Percentiles rank a stretch among this genome's conserved stretches.
Evolutionary conservation across 2,888 invertebrate species (phyloP).

Genomic region (Dusona sp.): DNA sequence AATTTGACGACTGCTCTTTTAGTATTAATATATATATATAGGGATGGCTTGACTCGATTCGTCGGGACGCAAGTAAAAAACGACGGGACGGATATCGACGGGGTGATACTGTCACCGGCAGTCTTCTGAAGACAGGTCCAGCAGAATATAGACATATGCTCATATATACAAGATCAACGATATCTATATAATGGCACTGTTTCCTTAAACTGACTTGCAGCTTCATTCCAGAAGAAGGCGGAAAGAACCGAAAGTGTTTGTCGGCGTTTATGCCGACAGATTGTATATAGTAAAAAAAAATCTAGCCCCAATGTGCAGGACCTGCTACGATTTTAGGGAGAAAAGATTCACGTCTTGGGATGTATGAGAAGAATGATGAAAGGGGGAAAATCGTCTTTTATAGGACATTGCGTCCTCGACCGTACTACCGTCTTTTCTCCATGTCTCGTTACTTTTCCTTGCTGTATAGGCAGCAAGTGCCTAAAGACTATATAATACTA

Average conservation of each 20-base stretch:
- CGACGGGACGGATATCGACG: constrained; percentile 43
- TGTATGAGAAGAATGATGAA: background rate
- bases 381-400: constrained; percentile 36
- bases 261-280: constrained; percentile 31
- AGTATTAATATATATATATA: background rate
- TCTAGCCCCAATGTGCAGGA: constrained; percentile 4
- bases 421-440: constrained; percentile 37
- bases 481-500: too few relatives aligned
- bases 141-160: background rate
- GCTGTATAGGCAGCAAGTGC: background rate
- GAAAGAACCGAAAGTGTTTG: constrained; percentile 6
- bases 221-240: constrained; percentile 9
- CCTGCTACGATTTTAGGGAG: constrained; percentile 14
- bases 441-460: constrained; percentile 33
- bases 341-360: background rate
- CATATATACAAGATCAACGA: background rate
- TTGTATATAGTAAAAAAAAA: constrained; percentile 21
- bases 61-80: constrained; percentile 22
- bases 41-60: constrained; percentile 34
- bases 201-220: constrained; percentile 29
- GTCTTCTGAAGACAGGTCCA: constrained; percentile 13
- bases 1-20: constrained; percentile 31
- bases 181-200: constrained; percentile 13
- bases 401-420: constrained; percentile 31
- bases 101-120: constrained; percentile 38